Conservation (phyloP, 23 tunicate genomes). For the Halocynthia aurantium region DNA sequence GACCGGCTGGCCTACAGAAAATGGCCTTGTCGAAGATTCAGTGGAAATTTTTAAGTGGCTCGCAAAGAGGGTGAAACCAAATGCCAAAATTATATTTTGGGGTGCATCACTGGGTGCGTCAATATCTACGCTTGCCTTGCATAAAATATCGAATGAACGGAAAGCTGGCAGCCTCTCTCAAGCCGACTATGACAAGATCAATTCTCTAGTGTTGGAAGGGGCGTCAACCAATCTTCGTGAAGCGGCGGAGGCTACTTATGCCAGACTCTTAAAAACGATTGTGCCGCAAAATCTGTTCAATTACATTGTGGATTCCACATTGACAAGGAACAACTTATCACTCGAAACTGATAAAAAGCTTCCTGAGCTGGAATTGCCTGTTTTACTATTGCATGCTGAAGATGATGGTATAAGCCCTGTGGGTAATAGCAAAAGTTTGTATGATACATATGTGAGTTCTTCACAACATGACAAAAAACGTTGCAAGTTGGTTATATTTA, state of each 20-base stretch:
- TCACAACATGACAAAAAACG: background rate
- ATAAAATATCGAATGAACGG: background rate
- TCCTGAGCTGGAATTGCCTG: conserved; percentile 12
- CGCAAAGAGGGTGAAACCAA: conserved; percentile 7
- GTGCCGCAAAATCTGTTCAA: conserved; percentile 20
- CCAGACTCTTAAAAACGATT: conserved; percentile 26
- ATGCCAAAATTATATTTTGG: conserved; percentile 54
- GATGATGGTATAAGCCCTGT: conserved; percentile 54
- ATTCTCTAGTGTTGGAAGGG: conserved; percentile 59
- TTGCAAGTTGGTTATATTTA: conserved; percentile 43
- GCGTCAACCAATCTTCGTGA: conserved; percentile 47
- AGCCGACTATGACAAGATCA: conserved; percentile 5
- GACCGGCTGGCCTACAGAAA: conserved; percentile 56
- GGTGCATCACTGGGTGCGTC: conserved; percentile 79
- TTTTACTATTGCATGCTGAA: conserved; percentile 72
- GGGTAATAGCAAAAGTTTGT: conserved; percentile 41
- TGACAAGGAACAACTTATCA: conserved; percentile 13
- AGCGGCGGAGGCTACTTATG: conserved; percentile 38
- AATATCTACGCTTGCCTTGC: conserved; percentile 50
- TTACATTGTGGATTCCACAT: conserved; percentile 26
- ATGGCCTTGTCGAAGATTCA: conserved; percentile 53
- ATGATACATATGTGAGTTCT: conserved; percentile 9
- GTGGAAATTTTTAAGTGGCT: conserved; percentile 46
- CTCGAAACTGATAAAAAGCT: conserved; percentile 25
- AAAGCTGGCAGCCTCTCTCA: background rate